Evolutionary conservation across 2,113 vertebrate species (phyloP), one percentile per base, ranked within the genome.

Genomic region (Pangasianodon gigas): DNA sequence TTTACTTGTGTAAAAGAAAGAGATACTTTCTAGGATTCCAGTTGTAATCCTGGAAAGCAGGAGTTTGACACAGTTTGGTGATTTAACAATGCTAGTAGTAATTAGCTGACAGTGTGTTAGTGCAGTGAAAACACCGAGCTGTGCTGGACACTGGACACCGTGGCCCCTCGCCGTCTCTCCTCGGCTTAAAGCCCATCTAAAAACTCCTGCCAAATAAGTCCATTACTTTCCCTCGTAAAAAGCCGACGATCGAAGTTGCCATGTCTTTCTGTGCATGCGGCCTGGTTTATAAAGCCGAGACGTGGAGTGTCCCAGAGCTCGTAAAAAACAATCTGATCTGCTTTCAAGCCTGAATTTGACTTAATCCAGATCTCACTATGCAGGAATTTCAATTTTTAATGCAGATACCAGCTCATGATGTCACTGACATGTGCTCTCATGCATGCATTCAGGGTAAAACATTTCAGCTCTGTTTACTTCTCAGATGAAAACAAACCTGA

Each of bases 131-230:
- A 44, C 71, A 14, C 74, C 1, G 26, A 29, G 71, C 41, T 10
- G 41, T 44, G 71, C 71, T 24, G 60, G 60, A 13, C 21, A 0
- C 9, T 21, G 11, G 65, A 52, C 21, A 44, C n/a, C 9, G 6
- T 24, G 65, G 69, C 87, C 62, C 10, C 67, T 11, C 18, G 0
- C 46, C 21, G 14, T 6, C 65, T 74, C 24, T 54, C 18, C 46
- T 19, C 26, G 74, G 75, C 89, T 77, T 65, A 41, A 37, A 29
- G 80, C 56, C 81, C 32, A 67, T 81, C 32, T 69, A 48, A 56
- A 54, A 84, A 79, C 13, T 29, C 71, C 44, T 83, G 88, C 81
- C 60, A 86, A 87, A 89, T 82, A 83, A 62, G 88, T 41, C 86
- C 44, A 75, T 54, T 74, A 83, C 74, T 83, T 67, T 83, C 37